Evolutionary conservation across 2,888 invertebrate genomes (phyloP).

Genomic region (Scaptomyza reducta): DNA sequence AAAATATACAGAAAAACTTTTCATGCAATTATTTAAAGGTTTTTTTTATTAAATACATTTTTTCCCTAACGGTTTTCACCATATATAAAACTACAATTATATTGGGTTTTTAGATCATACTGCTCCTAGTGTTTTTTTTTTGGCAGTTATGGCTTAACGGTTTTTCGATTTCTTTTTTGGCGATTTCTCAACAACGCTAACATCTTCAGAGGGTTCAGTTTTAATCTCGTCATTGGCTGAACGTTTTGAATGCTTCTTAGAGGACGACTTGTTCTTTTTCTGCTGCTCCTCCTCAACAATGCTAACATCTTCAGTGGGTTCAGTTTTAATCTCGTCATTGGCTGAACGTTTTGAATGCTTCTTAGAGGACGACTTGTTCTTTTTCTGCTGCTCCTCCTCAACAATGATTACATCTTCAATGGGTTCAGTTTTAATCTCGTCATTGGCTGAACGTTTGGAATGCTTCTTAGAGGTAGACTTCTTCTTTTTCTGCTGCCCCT

Average conservation of each 20-base stretch:
- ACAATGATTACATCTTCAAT: too few species aligned
- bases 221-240: not conserved
- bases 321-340: not conserved
- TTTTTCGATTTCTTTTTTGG: constrained; percentile 3
- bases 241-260: too few species aligned
- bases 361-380: too few species aligned
- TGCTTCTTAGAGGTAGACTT: not conserved
- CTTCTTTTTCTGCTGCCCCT: not conserved
- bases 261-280: too few species aligned
- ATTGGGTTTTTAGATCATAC: not conserved
- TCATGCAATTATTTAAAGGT: not conserved
- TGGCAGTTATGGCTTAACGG: not conserved
- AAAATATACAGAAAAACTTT: not conserved
- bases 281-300: too few species aligned
- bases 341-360: too few species aligned
- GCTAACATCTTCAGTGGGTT: not conserved
- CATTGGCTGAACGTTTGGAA: not conserved
- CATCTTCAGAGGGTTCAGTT: not conserved
- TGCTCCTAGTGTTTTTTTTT: not conserved
- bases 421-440: not conserved
- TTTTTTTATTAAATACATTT: too few species aligned
- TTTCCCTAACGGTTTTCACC: too few species aligned
- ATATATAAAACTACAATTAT: not conserved
- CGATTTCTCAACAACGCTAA: not conserved
- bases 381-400: too few species aligned